Percentiles rank a stretch among this genome's conserved stretches.
Evolutionary conservation across 2,113 vertebrate species (phyloP).

Genomic region (Cyphomyrus discorhynchus): DNA sequence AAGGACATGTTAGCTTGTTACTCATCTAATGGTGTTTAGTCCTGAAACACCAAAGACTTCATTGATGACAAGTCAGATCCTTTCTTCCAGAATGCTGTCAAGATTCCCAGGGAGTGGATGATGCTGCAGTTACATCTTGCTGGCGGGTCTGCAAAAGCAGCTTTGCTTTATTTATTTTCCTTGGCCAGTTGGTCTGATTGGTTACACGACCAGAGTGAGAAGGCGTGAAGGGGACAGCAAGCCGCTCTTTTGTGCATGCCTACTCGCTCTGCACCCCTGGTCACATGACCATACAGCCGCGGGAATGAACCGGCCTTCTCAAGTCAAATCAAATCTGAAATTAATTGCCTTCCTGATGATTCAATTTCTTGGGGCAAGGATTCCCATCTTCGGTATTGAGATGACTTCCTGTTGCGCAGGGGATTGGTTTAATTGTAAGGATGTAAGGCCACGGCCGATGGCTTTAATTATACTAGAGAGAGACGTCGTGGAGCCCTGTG

Average conservation of each 20-base stretch:
- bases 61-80: background rate
- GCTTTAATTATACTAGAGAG: conserved; percentile 10
- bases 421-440: background rate
- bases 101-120: background rate
- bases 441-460: background rate
- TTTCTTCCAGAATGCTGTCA: background rate
- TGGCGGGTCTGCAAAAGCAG: background rate
- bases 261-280: background rate
- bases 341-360: conserved; percentile 1
- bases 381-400: background rate
- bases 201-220: background rate
- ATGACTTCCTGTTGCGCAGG: background rate
- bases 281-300: background rate
- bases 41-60: background rate
- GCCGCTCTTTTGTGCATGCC: background rate
- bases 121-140: background rate
- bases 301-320: background rate
- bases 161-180: background rate
- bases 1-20: background rate
- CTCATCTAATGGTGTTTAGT: background rate
- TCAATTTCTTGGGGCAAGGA: background rate
- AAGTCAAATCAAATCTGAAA: background rate
- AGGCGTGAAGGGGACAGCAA: background rate
- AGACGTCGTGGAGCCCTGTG: background rate
- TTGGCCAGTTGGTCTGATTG: background rate